Evolutionary conservation across 2,113 vertebrate genomes (phyloP), one percentile per base, ranked within the genome.

Genomic region (Tonatia bakeri): DNA sequence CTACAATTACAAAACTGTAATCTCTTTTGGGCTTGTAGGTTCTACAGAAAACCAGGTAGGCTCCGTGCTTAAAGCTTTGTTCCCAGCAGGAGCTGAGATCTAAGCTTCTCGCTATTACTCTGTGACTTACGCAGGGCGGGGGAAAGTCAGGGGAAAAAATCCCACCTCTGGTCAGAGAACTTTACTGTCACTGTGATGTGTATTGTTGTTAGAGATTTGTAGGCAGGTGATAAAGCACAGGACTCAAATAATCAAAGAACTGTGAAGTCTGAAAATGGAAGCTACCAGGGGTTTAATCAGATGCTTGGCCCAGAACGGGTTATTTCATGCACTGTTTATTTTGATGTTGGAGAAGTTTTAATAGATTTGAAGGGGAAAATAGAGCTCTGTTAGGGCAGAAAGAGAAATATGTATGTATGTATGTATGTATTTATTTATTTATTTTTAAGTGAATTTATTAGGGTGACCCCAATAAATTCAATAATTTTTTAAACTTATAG

Each of bases 51-150:
- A 43, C 54, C 77, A 56, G 56, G 20, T 76, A 20, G 16, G 88
- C 87, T 93, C 43, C 36, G 69, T 83, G 86, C 79, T 77, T 64
- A 83, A 80, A 87, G 75, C 64, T 95, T 94, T 83, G 12, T 70
- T 91, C 93, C 65, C 87, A 95, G 93, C 69, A 91, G 59, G 54
- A 83, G 36, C n/a, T 87, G 50, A 90, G 83, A 95, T 87, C 59
- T 87, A 76, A 86, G 61, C 40, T 72, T 77, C 80, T 79, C 54
- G 26, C 38, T 84, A 38, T 90, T 92, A 72, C 65, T 82, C 86
- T 43, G 50, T 91, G 61, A 86, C 50, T 86, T 94, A 73, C 28
- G 69, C 7, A 10, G 45, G 45, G 45, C 7, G 45, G 45, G 45
- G 45, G 45, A 9, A 14, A 64, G 12, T 22, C 16, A 22, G 9